Conservation (phyloP, 2,797 vertebrate genomes). For the Dipus sagitta region DNA sequence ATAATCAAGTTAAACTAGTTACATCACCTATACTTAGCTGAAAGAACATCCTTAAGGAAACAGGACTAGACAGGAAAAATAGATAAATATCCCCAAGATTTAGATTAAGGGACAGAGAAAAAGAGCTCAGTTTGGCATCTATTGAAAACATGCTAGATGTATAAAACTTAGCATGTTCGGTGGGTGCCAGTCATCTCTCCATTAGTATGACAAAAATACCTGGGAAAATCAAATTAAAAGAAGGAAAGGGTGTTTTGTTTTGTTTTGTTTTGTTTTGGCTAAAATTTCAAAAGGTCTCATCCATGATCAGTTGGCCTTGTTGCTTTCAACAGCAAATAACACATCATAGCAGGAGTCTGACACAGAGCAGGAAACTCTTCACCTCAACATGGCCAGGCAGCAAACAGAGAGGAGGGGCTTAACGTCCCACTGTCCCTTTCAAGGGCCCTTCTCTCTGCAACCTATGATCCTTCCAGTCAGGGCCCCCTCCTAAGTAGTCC, state of each 20-base stretch:
- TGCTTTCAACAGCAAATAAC: neutral
- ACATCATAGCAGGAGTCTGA: neutral
- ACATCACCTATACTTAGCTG: neutral
- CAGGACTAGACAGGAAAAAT: neutral
- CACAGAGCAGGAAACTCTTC: neutral
- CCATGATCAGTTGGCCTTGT: neutral
- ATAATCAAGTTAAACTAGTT: conserved; percentile 6
- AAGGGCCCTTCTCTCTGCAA: too few species aligned
- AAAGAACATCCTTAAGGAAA: conserved; percentile 6
- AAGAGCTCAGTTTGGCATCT: neutral
- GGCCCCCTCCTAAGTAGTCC: too few species aligned
- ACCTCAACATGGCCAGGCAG: neutral
- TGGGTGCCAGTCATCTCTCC: neutral
- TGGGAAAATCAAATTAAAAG: neutral
- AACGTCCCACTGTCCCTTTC: neutral
- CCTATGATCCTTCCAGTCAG: neutral
- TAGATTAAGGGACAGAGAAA: neutral
- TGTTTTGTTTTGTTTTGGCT: neutral
- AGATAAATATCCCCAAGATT: neutral
- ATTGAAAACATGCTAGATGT: neutral
- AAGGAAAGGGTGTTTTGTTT: neutral
- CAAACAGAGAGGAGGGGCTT: neutral
- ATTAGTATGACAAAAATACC: neutral
- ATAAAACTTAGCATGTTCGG: neutral
- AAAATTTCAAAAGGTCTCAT: neutral